phyloP scores from a whole-genome alignment of 2,888 invertebrate genomes.

The Meiosimyza platycephala region DNA sequence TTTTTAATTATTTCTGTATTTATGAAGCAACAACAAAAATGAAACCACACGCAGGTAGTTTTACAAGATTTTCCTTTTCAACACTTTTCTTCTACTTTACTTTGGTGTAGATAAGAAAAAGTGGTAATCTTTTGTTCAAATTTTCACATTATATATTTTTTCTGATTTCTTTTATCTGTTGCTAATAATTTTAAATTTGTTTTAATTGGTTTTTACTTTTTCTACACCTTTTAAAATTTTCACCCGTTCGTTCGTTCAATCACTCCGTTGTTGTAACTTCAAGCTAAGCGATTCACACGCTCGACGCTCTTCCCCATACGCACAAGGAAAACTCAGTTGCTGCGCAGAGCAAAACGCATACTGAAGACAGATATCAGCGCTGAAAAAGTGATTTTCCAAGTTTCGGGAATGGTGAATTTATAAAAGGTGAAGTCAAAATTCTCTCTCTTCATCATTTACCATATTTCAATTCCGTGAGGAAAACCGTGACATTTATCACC shows the following conservation, averaged over 20 bases:
- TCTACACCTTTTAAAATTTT: not conserved
- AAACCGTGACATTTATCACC: no score
- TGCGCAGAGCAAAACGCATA: slow-evolving; percentile 46
- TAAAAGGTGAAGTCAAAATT: no score
- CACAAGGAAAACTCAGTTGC: slow-evolving; percentile 33
- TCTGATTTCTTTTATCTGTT: not conserved
- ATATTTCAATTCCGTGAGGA: no score
- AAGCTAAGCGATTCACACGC: not conserved
- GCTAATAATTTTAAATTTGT: not conserved
- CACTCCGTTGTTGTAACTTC: not conserved
- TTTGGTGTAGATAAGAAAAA: slow-evolving; percentile 34
- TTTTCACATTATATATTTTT: slow-evolving; percentile 1
- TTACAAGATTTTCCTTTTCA: slow-evolving; percentile 17
- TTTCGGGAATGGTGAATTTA: not conserved
- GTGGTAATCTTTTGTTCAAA: not conserved
- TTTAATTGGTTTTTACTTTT: not conserved
- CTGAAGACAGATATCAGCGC: slow-evolving; percentile 38
- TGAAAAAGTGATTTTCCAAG: slow-evolving; percentile 32
- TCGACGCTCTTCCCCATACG: slow-evolving; percentile 5
- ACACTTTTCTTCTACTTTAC: slow-evolving; percentile 6
- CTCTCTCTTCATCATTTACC: no score
- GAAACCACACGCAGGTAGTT: slow-evolving; percentile 30
- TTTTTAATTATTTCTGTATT: not conserved
- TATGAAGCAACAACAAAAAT: not conserved
- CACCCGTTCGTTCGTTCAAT: slow-evolving; percentile 8